phyloP scores from a whole-genome alignment of 2,888 invertebrate species.

The Priocnemis perturbator region DNA sequence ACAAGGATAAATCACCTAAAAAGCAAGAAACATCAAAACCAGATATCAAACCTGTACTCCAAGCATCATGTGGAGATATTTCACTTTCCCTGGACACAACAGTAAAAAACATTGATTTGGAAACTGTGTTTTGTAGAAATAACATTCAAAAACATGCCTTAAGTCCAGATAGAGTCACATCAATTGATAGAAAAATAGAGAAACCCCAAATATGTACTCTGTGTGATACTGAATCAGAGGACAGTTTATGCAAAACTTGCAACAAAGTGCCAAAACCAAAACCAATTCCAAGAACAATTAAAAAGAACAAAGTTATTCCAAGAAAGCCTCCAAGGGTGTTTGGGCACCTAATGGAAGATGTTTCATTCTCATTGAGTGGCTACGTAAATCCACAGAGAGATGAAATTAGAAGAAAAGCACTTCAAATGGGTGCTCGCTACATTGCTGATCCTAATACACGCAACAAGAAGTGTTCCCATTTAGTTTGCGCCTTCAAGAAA shows the following conservation, averaged over 20 bases:
- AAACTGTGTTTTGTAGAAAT: too few species aligned
- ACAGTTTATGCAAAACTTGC: conserved; percentile 62
- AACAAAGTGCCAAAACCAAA: conserved; percentile 47
- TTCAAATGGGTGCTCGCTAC: conserved; percentile 71
- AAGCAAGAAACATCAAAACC: not conserved
- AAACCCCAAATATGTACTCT: conserved; percentile 51
- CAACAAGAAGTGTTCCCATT: conserved; percentile 66
- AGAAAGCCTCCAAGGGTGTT: conserved; percentile 56
- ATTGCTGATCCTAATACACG: conserved; percentile 67
- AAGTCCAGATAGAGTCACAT: not conserved
- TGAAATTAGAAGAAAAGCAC: conserved; percentile 67
- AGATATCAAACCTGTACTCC: conserved; percentile 24
- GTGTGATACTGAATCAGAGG: conserved; percentile 49
- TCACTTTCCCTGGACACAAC: conserved; percentile 42
- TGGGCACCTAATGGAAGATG: conserved; percentile 61
- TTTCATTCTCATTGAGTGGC: conserved; percentile 69
- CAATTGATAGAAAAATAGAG: conserved; percentile 12
- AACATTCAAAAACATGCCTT: not conserved
- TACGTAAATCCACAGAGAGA: conserved; percentile 72
- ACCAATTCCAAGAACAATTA: conserved; percentile 5
- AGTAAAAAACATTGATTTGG: too few species aligned
- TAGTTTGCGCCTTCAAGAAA: conserved; percentile 71
- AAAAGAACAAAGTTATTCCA: not conserved
- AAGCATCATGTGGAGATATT: conserved; percentile 69
- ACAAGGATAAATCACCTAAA: conserved; percentile 10